A percentile compares a stretch with the other conserved stretches of the same genome.
Conservation (phyloP, 2,888 invertebrate species). For the Nephrotoma flavescens region DNA sequence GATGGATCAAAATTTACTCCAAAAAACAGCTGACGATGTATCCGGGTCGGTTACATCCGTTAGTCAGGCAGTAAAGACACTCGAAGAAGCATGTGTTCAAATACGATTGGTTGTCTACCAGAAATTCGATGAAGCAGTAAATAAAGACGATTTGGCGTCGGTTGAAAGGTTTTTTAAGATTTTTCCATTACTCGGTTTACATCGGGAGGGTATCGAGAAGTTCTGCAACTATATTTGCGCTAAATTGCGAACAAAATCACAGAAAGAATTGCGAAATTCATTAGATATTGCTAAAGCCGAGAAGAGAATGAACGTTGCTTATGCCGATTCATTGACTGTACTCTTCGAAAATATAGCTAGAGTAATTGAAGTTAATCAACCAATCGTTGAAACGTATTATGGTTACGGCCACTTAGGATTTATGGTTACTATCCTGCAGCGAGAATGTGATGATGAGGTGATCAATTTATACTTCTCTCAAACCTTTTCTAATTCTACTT, state of each 20-base stretch:
- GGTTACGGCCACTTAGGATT: constrained; percentile 61
- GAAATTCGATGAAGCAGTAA: constrained; percentile 85
- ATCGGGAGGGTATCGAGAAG: constrained; percentile 75
- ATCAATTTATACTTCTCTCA: not conserved
- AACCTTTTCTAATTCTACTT: not conserved
- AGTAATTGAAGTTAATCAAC: constrained; percentile 74
- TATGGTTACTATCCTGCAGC: constrained; percentile 57
- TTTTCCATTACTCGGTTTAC: constrained; percentile 86
- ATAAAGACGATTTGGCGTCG: constrained; percentile 71
- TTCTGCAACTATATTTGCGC: constrained; percentile 76
- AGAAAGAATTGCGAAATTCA: constrained; percentile 54
- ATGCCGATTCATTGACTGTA: constrained; percentile 70
- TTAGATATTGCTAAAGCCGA: constrained; percentile 49
- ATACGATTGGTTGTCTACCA: constrained; percentile 49
- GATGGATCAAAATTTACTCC: constrained; percentile 74
- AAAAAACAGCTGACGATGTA: constrained; percentile 63
- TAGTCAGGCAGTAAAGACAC: constrained; percentile 29
- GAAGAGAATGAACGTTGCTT: constrained; percentile 60
- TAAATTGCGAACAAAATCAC: constrained; percentile 54
- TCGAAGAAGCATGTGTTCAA: constrained; percentile 63
- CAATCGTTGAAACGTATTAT: constrained; percentile 78
- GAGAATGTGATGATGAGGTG: constrained; percentile 58
- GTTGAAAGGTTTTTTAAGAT: constrained; percentile 94
- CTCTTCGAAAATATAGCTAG: constrained; percentile 76
- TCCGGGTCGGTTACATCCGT: constrained; percentile 37